Evolutionary conservation across 2,113 vertebrate genomes (phyloP).

Genomic region (Leucopternis melanops): DNA sequence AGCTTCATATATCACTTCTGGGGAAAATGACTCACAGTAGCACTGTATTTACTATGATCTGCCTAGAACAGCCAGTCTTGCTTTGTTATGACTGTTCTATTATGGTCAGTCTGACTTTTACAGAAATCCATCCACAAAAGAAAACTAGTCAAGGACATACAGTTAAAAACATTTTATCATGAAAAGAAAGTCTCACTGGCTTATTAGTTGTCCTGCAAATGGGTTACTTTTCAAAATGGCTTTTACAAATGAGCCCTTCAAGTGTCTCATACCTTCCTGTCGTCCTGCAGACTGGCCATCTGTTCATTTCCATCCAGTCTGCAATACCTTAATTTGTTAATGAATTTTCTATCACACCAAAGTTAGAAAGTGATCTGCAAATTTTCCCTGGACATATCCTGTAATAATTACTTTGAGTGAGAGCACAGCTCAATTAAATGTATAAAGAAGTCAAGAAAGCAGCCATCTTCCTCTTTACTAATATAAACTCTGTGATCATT

Average conservation of each 20-base stretch:
- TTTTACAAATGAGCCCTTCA: conserved; percentile 19
- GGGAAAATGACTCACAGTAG: conserved; percentile 11
- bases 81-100: conserved; percentile 45
- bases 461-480: background rate
- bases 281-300: conserved; percentile 1
- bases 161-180: background rate
- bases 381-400: background rate
- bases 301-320: background rate
- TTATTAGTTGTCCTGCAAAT: background rate
- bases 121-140: background rate
- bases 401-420: background rate
- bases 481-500: background rate
- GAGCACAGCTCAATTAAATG: background rate
- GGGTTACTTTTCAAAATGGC: background rate
- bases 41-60: background rate
- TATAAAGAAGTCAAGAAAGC: background rate
- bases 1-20: background rate
- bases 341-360: background rate
- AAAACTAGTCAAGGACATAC: conserved; percentile 13
- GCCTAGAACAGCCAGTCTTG: conserved; percentile 3
- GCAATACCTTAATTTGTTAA: background rate
- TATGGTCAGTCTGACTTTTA: conserved; percentile 56
- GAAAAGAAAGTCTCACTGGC: background rate
- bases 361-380: background rate
- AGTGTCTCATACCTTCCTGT: background rate